Evolutionary conservation across 23 tunicate species (phyloP).

Genomic region (Halocynthia aurantium): DNA sequence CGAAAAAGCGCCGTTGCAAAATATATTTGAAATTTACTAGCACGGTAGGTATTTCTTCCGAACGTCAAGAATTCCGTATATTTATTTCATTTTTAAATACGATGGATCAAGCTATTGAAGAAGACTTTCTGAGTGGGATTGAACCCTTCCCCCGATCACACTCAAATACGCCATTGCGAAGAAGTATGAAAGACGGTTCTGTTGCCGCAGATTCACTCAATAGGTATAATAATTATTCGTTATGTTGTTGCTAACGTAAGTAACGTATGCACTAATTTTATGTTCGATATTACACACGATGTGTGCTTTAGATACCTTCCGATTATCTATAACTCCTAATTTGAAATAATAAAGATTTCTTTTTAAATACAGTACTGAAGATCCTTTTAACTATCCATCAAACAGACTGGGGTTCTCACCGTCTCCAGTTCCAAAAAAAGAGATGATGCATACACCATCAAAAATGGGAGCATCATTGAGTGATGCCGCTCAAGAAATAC

Average conservation of each 20-base stretch:
- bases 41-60: too few relatives aligned
- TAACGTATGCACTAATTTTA: too few relatives aligned
- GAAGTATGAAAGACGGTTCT: neutral
- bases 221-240: neutral
- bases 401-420: neutral
- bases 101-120: constrained; percentile 23
- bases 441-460: neutral
- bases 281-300: too few relatives aligned
- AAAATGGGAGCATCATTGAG: constrained; percentile 1
- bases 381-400: neutral
- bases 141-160: constrained; percentile 29
- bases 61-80: too few relatives aligned
- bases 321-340: too few relatives aligned
- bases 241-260: too few relatives aligned
- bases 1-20: too few relatives aligned
- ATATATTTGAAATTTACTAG: too few relatives aligned
- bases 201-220: neutral
- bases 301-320: too few relatives aligned
- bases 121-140: constrained; percentile 42
- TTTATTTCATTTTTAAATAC: too few relatives aligned
- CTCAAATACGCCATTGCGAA: constrained; percentile 31
- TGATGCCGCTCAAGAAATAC: constrained; percentile 14
- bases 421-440: neutral
- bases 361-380: constrained; percentile 3
- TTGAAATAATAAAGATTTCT: neutral